Conservation (phyloP, 2,888 invertebrate species). For the Arctia plantaginis region DNA sequence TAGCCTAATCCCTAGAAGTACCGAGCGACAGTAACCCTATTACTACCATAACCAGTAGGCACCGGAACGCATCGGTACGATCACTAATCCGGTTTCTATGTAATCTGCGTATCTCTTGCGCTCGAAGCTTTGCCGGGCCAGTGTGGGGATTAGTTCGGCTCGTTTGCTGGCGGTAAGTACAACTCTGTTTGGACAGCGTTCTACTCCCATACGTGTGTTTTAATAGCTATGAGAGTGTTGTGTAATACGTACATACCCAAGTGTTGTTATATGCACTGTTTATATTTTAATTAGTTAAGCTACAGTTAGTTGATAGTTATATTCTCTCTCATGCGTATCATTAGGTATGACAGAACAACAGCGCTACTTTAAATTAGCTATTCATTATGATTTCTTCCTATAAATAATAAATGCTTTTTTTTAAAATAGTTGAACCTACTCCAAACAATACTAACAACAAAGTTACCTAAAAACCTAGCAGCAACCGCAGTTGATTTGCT, state of each 20-base stretch:
- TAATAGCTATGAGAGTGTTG: neutral
- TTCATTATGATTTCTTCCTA: too few relatives aligned
- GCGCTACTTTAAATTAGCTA: too few relatives aligned
- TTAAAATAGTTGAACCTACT: too few relatives aligned
- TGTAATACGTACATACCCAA: neutral
- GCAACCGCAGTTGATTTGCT: too few relatives aligned
- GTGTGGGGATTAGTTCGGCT: conserved; percentile 46
- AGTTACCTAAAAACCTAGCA: too few relatives aligned
- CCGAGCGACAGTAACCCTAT: neutral
- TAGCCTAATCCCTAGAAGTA: neutral
- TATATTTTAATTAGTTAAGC: neutral
- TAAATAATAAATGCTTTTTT: too few relatives aligned
- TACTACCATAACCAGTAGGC: conserved; percentile 8
- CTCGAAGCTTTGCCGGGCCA: conserved; percentile 22
- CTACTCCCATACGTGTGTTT: neutral
- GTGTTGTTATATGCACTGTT: neutral
- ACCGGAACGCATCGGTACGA: conserved; percentile 36
- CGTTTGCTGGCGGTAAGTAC: conserved; percentile 44
- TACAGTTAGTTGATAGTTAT: neutral
- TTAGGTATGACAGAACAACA: too few relatives aligned
- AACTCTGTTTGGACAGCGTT: conserved; percentile 25
- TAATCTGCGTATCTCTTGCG: conserved; percentile 55
- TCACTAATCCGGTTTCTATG: conserved; percentile 47
- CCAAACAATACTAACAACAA: too few relatives aligned
- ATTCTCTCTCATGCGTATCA: too few relatives aligned